phyloP scores from a whole-genome alignment of 2,113 vertebrate genomes.

The Dipodomys merriami region DNA sequence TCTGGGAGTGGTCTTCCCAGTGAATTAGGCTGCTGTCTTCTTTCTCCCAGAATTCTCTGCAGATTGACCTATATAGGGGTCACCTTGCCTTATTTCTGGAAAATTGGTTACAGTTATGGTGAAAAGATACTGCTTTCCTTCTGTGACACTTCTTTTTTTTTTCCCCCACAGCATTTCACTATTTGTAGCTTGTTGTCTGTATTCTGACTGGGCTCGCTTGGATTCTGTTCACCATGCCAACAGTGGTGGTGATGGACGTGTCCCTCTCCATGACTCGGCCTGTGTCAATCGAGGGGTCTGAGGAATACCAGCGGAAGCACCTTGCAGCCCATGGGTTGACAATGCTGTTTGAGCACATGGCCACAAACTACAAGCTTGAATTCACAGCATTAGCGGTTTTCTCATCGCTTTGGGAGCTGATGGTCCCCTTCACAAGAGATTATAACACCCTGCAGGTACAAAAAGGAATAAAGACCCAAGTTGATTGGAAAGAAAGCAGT shows the following conservation, averaged over 20 bases:
- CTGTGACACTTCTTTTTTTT: neutral
- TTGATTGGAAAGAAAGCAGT: neutral
- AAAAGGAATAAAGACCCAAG: neutral
- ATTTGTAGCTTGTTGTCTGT: neutral
- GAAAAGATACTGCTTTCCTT: neutral
- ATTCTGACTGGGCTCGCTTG: neutral
- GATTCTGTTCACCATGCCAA: constrained; percentile 90
- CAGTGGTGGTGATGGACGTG: constrained; percentile 97
- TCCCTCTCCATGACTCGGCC: constrained; percentile 99
- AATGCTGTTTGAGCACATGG: constrained; percentile 99
- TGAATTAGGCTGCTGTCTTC: neutral
- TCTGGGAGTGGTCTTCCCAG: neutral
- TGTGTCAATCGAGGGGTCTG: constrained; percentile 92
- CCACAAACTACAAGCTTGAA: constrained; percentile 97
- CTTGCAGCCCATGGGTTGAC: constrained; percentile 96
- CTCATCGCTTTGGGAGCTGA: constrained; percentile 96
- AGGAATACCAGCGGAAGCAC: constrained; percentile 97
- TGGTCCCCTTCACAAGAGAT: constrained; percentile 98
- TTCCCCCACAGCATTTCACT: constrained; percentile 56
- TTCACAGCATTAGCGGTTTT: constrained; percentile 97
- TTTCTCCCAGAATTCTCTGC: neutral
- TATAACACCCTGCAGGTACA: constrained; percentile 97
- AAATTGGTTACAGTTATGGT: constrained; percentile 32
- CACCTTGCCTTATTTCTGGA: neutral
- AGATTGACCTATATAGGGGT: neutral